phyloP scores from a whole-genome alignment of 2,113 vertebrate genomes.

The Tachycineta bicolor region DNA sequence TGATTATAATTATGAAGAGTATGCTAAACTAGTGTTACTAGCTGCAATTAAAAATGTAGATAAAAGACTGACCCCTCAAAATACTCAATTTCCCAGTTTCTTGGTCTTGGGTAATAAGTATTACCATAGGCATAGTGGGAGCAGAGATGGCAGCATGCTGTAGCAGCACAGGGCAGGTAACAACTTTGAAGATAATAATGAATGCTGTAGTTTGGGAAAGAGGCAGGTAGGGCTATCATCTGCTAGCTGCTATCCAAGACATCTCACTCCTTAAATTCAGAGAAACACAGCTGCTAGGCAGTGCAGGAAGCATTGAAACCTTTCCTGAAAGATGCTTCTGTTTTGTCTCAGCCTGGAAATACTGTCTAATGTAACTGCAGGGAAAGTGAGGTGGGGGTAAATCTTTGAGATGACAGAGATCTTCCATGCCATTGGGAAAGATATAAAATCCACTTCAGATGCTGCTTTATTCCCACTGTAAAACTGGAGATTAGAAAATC shows the following conservation, averaged over 20 bases:
- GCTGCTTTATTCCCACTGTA: background rate
- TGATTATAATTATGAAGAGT: background rate
- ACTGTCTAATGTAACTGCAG: background rate
- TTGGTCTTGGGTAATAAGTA: background rate
- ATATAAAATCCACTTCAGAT: background rate
- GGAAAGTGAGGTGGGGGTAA: background rate
- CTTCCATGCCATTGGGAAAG: background rate
- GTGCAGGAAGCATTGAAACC: background rate
- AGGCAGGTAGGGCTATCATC: background rate
- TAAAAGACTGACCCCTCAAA: background rate
- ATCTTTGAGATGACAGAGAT: background rate
- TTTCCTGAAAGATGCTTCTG: background rate
- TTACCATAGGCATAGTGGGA: background rate
- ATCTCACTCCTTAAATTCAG: background rate
- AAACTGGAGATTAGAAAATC: background rate
- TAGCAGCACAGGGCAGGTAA: background rate
- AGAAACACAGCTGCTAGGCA: background rate
- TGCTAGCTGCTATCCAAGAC: background rate
- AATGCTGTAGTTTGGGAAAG: background rate
- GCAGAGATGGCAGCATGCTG: background rate
- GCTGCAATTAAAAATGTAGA: background rate
- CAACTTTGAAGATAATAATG: background rate
- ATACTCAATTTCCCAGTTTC: background rate
- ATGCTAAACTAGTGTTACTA: background rate
- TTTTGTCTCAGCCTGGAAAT: background rate